phyloP scores from a whole-genome alignment of 2,888 invertebrate genomes.

The Hermaeophaga mercurialis region DNA sequence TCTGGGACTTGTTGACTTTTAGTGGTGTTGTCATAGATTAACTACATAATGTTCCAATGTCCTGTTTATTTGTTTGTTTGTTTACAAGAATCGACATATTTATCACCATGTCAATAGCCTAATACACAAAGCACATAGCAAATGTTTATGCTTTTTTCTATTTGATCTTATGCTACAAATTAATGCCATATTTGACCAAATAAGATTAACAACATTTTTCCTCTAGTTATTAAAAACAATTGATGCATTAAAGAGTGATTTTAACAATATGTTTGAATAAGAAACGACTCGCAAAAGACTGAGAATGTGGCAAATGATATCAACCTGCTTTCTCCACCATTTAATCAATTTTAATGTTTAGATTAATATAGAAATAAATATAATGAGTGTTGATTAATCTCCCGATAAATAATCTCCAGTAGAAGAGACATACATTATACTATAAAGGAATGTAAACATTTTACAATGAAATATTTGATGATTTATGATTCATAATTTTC shows the following conservation, averaged over 20 bases:
- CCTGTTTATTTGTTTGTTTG: too few relatives aligned
- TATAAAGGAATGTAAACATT: too few relatives aligned
- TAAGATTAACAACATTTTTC: neutral
- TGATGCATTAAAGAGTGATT: neutral
- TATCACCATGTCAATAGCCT: too few relatives aligned
- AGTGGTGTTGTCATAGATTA: too few relatives aligned
- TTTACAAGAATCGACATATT: too few relatives aligned
- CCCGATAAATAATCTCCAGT: neutral
- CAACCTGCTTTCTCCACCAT: constrained; percentile 5
- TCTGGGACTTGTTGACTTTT: too few relatives aligned
- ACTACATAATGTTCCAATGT: too few relatives aligned
- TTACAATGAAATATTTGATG: too few relatives aligned
- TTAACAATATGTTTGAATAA: constrained; percentile 3
- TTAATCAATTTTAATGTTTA: neutral
- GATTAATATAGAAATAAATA: neutral
- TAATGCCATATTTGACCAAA: neutral
- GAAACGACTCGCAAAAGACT: constrained; percentile 20
- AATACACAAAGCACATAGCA: neutral
- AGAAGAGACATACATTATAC: too few relatives aligned
- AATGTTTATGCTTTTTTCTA: neutral
- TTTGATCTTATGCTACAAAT: neutral
- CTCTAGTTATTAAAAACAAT: neutral
- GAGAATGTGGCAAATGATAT: constrained; percentile 14
- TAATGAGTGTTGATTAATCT: neutral
- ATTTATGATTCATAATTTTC: too few relatives aligned